Evolutionary conservation across 1,140 invertebrate genomes (phyloP).

Genomic region (Gonatopus flavifemur): DNA sequence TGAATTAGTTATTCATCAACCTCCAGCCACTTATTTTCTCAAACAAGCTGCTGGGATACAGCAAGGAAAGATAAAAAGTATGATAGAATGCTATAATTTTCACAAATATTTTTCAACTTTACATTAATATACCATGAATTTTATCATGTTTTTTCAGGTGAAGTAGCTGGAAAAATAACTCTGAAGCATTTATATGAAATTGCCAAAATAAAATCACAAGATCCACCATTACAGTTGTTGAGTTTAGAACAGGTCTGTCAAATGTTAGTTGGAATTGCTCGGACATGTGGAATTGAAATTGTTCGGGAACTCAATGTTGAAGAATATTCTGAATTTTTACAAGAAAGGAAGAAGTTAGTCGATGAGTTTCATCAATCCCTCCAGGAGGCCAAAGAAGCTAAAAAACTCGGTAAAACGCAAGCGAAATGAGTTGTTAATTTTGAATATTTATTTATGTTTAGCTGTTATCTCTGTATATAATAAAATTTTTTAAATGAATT

Average conservation of each 20-base stretch:
- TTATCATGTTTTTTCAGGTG: constrained; percentile 61
- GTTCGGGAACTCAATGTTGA: constrained; percentile 77
- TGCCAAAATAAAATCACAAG: constrained; percentile 88
- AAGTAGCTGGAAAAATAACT: constrained; percentile 88
- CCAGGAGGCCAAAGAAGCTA: constrained; percentile 86
- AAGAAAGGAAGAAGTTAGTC: constrained; percentile 73
- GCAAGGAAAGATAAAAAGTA: constrained; percentile 54
- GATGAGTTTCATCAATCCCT: constrained; percentile 76
- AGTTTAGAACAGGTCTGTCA: constrained; percentile 77
- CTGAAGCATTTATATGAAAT: constrained; percentile 99
- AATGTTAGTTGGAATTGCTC: constrained; percentile 75
- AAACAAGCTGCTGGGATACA: constrained; percentile 93
- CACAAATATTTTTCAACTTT: not conserved
- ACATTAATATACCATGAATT: not conserved
- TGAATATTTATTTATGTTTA: no score
- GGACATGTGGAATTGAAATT: constrained; percentile 83
- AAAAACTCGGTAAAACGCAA: no score
- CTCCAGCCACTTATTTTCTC: constrained; percentile 84
- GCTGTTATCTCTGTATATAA: no score
- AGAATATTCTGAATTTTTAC: constrained; percentile 84
- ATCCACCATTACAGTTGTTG: constrained; percentile 72
- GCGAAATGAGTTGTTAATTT: no score
- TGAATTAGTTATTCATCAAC: constrained; percentile 79
- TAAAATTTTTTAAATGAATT: no score
- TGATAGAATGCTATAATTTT: not conserved